Base-by-base conservation (phyloP, 2,797 vertebrate species). In the Cirrhinus molitorella region DNA sequence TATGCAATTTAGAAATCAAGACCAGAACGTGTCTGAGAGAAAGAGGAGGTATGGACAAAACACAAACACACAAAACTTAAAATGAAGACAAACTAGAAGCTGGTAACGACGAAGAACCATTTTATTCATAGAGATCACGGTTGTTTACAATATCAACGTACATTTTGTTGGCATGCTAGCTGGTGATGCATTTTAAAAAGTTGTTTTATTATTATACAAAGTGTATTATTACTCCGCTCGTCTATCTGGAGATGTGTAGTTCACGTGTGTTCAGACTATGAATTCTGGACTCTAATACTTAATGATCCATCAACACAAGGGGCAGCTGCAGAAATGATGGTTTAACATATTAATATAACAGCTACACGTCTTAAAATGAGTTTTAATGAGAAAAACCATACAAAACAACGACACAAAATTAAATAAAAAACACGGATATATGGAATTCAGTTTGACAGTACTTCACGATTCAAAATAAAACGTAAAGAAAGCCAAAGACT, bases 61-160 rank as follows among this genome's bases (percentile, higher is more conserved):
- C 74, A 61, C 19, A 31, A 51, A 47, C 45, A 19, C 23, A 66
- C 51, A 61, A n/a, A 16, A 53, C 53, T 57, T 16, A 17, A 66
- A 25, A 40, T 21, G 1, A 71, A 59, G 53, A 74, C 55, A 70
- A 31, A 71, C 37, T 37, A 79, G 73, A 80, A 67, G 43, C 19
- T 5, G 61, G 53, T 17, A 83, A 85, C 74, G 53, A 88, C 88
- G 86, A 89, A 88, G 89, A 84, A 88, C 77, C 94, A 94, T 96
- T 96, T 97, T 96, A 96, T 97, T 97, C 95, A 96, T 95, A 91
- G 92, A 94, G 95, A 95, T 95, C 96, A 97, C 96, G 94, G 95
- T 94, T 93, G 95, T 95, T 96, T 95, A 96, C 96, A 95, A 97
- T 96, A 96, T 95, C 95, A 95, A 96, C 93, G 93, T 95, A 96